phyloP scores from a whole-genome alignment of 2,113 vertebrate species.

The Benitochromis conjunctus region DNA sequence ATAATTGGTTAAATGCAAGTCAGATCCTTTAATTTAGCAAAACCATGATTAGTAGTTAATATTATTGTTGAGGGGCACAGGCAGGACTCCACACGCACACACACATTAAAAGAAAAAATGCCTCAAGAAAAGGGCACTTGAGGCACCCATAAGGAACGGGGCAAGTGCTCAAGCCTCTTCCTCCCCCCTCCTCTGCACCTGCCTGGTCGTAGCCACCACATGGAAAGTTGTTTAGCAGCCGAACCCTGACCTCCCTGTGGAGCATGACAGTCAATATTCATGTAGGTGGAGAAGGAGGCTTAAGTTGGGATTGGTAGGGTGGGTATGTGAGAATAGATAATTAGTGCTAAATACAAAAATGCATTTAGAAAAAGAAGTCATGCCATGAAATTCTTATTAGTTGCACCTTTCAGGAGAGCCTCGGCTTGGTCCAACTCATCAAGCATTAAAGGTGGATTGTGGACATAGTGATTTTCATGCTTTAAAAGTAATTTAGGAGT shows the following conservation, averaged over 20 bases:
- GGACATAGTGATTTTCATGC: constrained; percentile 68
- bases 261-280: neutral
- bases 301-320: neutral
- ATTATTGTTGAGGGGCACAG: no score
- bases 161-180: no score
- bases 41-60: fast-evolving
- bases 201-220: neutral
- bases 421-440: neutral
- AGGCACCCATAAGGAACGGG: no score
- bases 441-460: constrained; percentile 20
- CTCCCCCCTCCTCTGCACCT: no score
- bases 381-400: neutral
- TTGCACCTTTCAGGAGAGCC: neutral
- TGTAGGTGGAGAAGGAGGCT: neutral
- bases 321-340: neutral
- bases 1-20: neutral
- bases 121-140: no score
- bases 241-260: neutral
- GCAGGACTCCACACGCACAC: no score
- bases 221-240: neutral
- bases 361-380: neutral
- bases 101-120: no score
- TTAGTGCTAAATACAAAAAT: neutral
- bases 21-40: no score
- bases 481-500: constrained; percentile 71